Evolutionary conservation across 2,888 invertebrate species (phyloP).

Genomic region (Macropis europaea): DNA sequence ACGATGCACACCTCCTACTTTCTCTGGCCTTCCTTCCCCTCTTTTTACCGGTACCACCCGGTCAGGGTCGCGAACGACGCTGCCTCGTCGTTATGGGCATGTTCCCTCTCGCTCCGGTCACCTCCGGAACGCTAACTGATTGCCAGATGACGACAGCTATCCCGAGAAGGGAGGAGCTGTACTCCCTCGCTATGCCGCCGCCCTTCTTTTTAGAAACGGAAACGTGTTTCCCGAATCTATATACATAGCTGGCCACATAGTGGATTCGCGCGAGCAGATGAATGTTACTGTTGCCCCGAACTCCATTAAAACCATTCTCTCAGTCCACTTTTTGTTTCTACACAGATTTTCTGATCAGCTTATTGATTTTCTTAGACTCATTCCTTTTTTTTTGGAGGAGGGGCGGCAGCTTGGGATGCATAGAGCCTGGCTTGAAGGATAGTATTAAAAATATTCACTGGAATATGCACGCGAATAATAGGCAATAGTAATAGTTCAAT

Average conservation of each 20-base stretch:
- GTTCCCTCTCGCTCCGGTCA: background rate
- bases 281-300: too few relatives aligned
- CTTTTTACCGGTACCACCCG: constrained; percentile 39
- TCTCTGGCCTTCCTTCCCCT: constrained; percentile 61
- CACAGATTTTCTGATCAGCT: too few relatives aligned
- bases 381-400: too few relatives aligned
- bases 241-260: background rate
- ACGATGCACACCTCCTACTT: constrained; percentile 64
- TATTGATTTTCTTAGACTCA: too few relatives aligned
- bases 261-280: too few relatives aligned
- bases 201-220: constrained; percentile 51
- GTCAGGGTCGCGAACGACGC: constrained; percentile 29
- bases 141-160: background rate
- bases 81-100: constrained; percentile 10
- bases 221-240: constrained; percentile 7
- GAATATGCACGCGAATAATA: background rate
- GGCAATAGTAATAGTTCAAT: constrained; percentile 7
- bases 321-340: too few relatives aligned
- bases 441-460: too few relatives aligned
- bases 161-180: constrained; percentile 63
- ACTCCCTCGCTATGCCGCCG: constrained; percentile 52
- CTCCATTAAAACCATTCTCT: too few relatives aligned
- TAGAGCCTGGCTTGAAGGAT: too few relatives aligned
- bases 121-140: background rate
- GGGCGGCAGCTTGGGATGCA: too few relatives aligned